These are phyloP conservation scores for Arctopsyche grandis DNA, from an alignment of 1,140 invertebrate species.

Conservation along the genomic window DNA sequence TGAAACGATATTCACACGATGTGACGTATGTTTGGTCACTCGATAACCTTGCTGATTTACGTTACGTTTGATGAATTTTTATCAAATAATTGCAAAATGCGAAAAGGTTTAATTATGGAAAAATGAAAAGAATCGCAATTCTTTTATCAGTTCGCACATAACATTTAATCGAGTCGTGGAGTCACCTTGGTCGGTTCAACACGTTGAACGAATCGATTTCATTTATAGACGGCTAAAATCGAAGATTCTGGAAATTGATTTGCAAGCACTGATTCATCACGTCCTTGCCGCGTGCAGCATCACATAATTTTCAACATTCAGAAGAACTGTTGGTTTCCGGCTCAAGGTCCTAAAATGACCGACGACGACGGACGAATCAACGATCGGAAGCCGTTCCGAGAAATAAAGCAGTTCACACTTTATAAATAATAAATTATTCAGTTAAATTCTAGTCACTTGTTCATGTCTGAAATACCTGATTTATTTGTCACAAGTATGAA, in stretches of 20 bases:
- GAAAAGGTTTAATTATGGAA: neutral
- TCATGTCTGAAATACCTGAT: too few species aligned
- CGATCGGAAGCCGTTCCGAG: too few species aligned
- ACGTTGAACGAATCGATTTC: slow-evolving; percentile 8
- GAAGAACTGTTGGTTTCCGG: neutral
- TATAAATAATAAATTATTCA: too few species aligned
- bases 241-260: neutral
- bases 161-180: too few species aligned
- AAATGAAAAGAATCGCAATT: neutral
- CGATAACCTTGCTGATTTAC: neutral
- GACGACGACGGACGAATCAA: neutral
- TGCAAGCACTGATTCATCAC: neutral
- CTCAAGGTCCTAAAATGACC: neutral
- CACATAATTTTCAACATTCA: neutral
- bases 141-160: too few species aligned
- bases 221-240: neutral
- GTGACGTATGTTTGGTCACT: neutral
- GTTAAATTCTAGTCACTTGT: too few species aligned
- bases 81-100: neutral
- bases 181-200: too few species aligned
- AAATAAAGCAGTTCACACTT: too few species aligned
- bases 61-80: neutral
- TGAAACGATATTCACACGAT: neutral
- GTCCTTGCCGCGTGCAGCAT: neutral
- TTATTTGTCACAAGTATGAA: too few species aligned